phyloP scores from a whole-genome alignment of 2,113 vertebrate species.

The Alaudala cheleensis region DNA sequence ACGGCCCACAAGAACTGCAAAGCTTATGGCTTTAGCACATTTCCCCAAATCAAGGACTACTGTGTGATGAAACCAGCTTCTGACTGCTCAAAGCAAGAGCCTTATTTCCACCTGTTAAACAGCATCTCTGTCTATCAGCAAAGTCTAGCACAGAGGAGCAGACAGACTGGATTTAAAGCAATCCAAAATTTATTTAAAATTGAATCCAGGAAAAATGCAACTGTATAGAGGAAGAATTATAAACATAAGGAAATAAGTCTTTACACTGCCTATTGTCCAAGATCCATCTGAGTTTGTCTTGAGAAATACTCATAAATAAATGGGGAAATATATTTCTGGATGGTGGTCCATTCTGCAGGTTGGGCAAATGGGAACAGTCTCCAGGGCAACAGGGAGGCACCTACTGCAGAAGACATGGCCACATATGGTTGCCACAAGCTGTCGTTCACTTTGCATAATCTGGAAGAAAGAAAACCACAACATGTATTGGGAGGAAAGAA shows the following conservation, averaged over 20 bases:
- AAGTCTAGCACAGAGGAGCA: neutral
- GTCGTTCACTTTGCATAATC: neutral
- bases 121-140: neutral
- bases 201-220: conserved; percentile 54
- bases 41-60: neutral
- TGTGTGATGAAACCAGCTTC: neutral
- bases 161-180: neutral
- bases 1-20: neutral
- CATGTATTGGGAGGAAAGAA: neutral
- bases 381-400: neutral
- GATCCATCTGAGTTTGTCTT: neutral
- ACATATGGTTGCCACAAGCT: neutral
- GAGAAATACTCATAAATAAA: neutral
- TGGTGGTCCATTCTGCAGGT: neutral
- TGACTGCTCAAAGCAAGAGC: neutral
- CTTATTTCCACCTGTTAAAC: neutral
- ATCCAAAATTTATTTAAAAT: neutral
- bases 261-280: neutral
- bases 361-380: neutral
- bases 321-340: too few relatives aligned
- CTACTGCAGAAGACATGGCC: neutral
- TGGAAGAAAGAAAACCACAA: neutral
- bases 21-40: neutral
- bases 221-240: neutral
- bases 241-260: neutral